Evolutionary conservation across 2,888 invertebrate genomes (phyloP).

Genomic region (Blera fallax): DNA sequence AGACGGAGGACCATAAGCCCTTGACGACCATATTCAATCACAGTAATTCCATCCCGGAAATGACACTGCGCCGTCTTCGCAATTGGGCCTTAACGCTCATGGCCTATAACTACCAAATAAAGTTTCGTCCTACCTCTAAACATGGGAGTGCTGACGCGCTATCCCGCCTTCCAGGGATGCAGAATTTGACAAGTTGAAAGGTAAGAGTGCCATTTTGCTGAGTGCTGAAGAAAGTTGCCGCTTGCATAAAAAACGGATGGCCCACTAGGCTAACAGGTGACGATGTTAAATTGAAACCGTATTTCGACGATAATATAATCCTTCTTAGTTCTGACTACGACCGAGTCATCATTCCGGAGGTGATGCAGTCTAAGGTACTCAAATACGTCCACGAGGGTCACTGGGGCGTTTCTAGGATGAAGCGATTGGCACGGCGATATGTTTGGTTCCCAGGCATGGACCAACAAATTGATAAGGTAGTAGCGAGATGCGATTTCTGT

Average conservation of each 20-base stretch:
- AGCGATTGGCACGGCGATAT: not conserved
- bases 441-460: slow-evolving; percentile 26
- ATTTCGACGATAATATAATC: not conserved
- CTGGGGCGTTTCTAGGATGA: not conserved
- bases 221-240: not conserved
- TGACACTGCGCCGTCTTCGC: slow-evolving; percentile 35
- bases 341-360: slow-evolving; percentile 2
- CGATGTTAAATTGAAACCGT: slow-evolving; percentile 12
- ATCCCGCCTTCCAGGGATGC: too few relatives aligned
- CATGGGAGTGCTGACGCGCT: slow-evolving; percentile 32
- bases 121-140: not conserved
- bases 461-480: not conserved
- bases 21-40: slow-evolving; percentile 57
- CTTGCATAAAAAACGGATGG: slow-evolving; percentile 29
- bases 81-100: not conserved
- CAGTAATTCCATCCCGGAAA: slow-evolving; percentile 49
- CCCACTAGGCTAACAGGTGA: not conserved
- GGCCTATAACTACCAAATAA: slow-evolving; percentile 23
- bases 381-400: not conserved
- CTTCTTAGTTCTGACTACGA: not conserved
- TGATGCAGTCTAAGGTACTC: not conserved
- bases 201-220: too few relatives aligned
- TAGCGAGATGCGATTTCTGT: not conserved
- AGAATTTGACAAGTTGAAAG: not conserved
- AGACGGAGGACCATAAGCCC: slow-evolving; percentile 61